Percentiles rank a stretch among this genome's conserved stretches.
Evolutionary conservation across 2,888 invertebrate species (phyloP).

Genomic region (Mystacides longicornis): DNA sequence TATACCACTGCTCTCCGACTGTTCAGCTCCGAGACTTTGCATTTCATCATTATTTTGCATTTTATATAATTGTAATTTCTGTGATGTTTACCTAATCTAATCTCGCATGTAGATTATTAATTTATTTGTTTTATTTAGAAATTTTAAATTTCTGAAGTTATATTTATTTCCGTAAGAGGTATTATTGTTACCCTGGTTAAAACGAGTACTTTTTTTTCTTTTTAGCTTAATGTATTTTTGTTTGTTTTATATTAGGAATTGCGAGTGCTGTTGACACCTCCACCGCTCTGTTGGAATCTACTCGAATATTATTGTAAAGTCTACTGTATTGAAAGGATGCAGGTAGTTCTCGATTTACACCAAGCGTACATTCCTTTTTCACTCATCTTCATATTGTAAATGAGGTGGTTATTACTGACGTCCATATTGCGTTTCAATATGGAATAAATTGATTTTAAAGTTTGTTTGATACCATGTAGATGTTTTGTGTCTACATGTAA

Average conservation of each 20-base stretch:
- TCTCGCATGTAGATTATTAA: neutral
- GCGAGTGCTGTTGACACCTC: neutral
- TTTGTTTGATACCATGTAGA: neutral
- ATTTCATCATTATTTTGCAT: neutral
- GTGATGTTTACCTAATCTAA: neutral
- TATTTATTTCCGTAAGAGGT: neutral
- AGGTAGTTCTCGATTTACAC: constrained; percentile 4
- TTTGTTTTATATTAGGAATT: neutral
- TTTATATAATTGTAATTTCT: neutral
- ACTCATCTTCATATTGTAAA: neutral
- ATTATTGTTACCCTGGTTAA: neutral
- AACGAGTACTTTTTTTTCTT: neutral
- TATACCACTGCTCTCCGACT: neutral
- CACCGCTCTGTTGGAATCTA: neutral
- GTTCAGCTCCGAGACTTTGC: neutral
- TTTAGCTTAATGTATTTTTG: neutral
- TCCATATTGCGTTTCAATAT: neutral
- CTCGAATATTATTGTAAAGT: neutral
- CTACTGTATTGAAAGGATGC: constrained; percentile 1
- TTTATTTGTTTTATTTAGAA: neutral
- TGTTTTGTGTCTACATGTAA: neutral
- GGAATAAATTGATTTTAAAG: neutral
- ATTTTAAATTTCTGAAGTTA: neutral
- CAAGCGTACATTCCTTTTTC: constrained; percentile 1
- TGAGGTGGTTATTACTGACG: neutral